Conservation (phyloP, 2,797 vertebrate species). For the Helostoma temminkii region DNA sequence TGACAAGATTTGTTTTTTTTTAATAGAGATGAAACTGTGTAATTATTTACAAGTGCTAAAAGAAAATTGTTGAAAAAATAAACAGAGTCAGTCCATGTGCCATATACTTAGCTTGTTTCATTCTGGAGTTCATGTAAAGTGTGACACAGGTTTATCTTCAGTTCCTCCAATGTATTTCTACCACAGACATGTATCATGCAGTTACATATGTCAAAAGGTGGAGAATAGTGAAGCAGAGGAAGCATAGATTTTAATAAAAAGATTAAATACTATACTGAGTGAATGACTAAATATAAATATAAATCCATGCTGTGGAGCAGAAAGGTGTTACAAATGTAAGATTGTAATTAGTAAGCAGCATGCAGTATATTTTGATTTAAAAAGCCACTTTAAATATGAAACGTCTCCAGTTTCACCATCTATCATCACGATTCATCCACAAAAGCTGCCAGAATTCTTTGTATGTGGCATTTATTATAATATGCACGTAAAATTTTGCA, state of each 20-base stretch:
- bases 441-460: conserved; percentile 3
- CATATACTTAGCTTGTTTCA: neutral
- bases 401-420: conserved; percentile 6
- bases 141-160: conserved; percentile 43
- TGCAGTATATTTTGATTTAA: neutral
- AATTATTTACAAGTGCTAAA: too few species aligned
- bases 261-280: conserved; percentile 4
- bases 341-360: too few species aligned
- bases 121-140: conserved; percentile 44
- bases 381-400: neutral
- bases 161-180: neutral
- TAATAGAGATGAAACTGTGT: too few species aligned
- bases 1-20: too few species aligned
- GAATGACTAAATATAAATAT: conserved; percentile 24
- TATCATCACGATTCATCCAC: neutral
- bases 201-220: conserved; percentile 22
- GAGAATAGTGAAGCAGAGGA: neutral
- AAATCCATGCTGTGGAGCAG: conserved; percentile 2
- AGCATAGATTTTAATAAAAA: neutral
- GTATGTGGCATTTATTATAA: neutral
- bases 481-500: conserved; percentile 1
- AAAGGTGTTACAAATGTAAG: conserved; percentile 15
- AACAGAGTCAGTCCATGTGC: neutral
- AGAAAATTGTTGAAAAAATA: too few species aligned
- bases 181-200: conserved; percentile 9